Base-by-base conservation (phyloP, 2,113 vertebrate species). In the Larimichthys crocea region DNA sequence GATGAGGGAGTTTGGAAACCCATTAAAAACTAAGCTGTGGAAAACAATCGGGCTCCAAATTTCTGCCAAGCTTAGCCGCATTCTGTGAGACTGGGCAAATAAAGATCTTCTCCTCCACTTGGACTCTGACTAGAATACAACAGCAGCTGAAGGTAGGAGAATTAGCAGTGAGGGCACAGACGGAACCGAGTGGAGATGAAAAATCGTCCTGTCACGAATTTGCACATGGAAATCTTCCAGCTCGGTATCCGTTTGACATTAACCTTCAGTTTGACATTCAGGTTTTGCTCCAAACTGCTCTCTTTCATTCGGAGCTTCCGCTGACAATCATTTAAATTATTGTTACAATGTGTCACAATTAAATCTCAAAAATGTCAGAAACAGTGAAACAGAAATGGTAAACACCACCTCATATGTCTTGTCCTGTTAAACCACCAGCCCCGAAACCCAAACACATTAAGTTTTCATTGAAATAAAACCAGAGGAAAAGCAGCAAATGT, bases 1-100 rank as follows among this genome's bases (percentile, higher is more conserved):
- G 61, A 85, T 48, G 76, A 69, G 53, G 57, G 74, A 62, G 78
- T 86, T 82, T 89, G 79, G 86, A 85, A 71, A 67, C 42, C 70
- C 73, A 75, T 85, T 87, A 83, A 82, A 85, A 85, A 73, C 64
- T 46, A 80, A 80, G 81, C 74, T 66, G 71, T 74, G 69, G 35
- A 57, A 76, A 70, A 69, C 31, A 63, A 20, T 74, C 63, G 9
- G 3, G 61, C 79, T 26, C 72, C 19, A 72, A 75, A 11, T 10
- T 40, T 57, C 26, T 44, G 86, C 74, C 84, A 75, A 85, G 68
- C 83, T 84, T 78, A 12, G 63, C 57, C 3, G 11, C 82, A 80
- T 82, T 80, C 79, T 76, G 72, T 84, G 61, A 64, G 53, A 56
- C 50, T 67, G 76, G 80, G 81, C 65, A 66, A 64, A 40, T 35